A percentile compares a stretch with the other conserved stretches of the same genome.
These are phyloP conservation scores for Damaliscus lunatus DNA, from an alignment of 2,113 vertebrate species.

Conservation along the genomic window DNA sequence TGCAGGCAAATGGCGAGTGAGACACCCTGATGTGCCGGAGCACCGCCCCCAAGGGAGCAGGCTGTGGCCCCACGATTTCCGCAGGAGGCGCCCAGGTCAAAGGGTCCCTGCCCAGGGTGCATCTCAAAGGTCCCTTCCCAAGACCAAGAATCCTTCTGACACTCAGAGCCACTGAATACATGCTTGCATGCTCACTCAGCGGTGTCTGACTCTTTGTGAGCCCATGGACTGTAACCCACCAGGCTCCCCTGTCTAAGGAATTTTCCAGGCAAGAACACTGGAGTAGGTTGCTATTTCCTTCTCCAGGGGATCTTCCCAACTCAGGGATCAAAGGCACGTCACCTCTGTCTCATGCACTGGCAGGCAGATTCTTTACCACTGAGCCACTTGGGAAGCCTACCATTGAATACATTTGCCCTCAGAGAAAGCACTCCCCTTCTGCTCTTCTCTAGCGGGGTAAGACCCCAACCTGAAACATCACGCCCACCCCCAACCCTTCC, in stretches of 20 bases:
- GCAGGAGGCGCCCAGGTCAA: background rate
- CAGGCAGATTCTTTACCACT: background rate
- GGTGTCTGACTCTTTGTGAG: background rate
- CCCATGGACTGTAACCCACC: background rate
- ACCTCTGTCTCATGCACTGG: background rate
- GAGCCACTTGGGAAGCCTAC: background rate
- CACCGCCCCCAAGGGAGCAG: background rate
- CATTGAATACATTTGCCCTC: background rate
- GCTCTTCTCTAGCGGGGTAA: background rate
- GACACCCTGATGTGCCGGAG: background rate
- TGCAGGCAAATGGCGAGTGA: accelerated
- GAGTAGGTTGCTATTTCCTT: background rate
- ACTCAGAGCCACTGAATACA: background rate
- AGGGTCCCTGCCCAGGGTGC: background rate
- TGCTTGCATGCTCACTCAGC: background rate
- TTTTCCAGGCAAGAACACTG: background rate
- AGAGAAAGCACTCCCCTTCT: background rate
- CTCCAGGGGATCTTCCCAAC: background rate
- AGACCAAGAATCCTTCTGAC: background rate
- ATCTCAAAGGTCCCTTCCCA: background rate
- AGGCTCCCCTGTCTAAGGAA: background rate
- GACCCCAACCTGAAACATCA: background rate
- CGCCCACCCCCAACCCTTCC: background rate
- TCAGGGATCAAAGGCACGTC: background rate
- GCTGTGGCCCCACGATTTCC: background rate